Conservation (phyloP, 2,888 invertebrate species). For the Sialis fuliginosa region DNA sequence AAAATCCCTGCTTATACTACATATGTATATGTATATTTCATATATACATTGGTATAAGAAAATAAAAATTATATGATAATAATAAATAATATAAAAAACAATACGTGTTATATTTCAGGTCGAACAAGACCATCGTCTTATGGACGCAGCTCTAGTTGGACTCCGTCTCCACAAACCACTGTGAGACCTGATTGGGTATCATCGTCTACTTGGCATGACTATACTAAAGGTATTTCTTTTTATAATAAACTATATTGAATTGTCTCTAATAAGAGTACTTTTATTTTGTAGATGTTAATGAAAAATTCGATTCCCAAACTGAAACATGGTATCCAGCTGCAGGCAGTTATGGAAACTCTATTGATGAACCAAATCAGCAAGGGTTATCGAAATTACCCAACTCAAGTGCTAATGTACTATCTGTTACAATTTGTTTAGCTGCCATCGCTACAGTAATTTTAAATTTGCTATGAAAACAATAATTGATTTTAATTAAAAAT, state of each 20-base stretch:
- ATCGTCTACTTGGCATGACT: conserved; percentile 17
- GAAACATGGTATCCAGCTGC: conserved; percentile 31
- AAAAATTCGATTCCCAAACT: conserved; percentile 14
- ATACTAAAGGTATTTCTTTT: conserved; percentile 7
- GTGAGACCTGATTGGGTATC: conserved; percentile 19
- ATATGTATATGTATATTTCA: too few species aligned
- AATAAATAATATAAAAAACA: too few species aligned
- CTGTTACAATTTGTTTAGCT: too few species aligned
- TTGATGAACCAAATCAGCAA: conserved; percentile 38
- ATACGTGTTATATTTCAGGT: conserved; percentile 10
- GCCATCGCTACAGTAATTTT: too few species aligned
- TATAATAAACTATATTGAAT: too few species aligned
- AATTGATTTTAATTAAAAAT: too few species aligned
- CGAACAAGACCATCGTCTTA: conserved; percentile 27
- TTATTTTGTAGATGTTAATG: background rate
- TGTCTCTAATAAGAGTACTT: too few species aligned
- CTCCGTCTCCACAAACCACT: conserved; percentile 11
- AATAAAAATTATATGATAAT: too few species aligned
- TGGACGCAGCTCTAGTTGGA: conserved; percentile 32
- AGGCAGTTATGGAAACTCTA: conserved; percentile 31
- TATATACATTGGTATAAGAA: too few species aligned
- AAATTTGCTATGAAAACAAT: too few species aligned
- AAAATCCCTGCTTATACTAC: too few species aligned
- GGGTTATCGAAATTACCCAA: conserved; percentile 22
- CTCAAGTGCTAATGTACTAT: background rate